These are phyloP conservation scores for Hirtodrosophila cameraria DNA, from an alignment of 2,888 invertebrate species.

Conservation along the genomic window DNA sequence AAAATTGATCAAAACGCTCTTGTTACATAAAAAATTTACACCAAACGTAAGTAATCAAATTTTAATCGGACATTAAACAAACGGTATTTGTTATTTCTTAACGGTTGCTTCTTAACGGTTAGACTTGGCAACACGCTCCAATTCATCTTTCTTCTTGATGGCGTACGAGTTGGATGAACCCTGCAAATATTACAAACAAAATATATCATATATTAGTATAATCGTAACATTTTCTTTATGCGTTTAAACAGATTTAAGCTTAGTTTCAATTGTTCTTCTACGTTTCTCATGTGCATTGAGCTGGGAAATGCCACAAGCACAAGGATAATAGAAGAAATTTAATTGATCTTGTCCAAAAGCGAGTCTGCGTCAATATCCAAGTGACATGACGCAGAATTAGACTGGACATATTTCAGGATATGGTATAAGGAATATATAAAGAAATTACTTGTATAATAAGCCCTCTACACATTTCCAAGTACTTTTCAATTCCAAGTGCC, in stretches of 20 bases:
- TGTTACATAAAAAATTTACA: conserved; percentile 52
- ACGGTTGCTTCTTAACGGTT: conserved; percentile 95
- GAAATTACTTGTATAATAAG: too few species aligned
- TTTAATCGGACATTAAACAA: conserved; percentile 60
- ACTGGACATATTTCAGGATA: conserved; percentile 40
- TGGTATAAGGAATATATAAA: too few species aligned
- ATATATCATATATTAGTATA: conserved; percentile 1
- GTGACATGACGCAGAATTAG: conserved; percentile 66
- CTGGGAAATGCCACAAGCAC: conserved; percentile 51
- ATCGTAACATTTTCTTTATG: not conserved
- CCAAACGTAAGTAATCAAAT: conserved; percentile 53
- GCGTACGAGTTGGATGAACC: conserved; percentile 99
- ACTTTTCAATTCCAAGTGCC: too few species aligned
- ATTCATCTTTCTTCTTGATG: conserved; percentile 99
- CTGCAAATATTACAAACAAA: conserved; percentile 83
- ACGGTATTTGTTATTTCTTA: conserved; percentile 54
- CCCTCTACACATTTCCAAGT: too few species aligned
- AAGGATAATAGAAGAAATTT: conserved; percentile 79
- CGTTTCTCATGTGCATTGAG: conserved; percentile 77
- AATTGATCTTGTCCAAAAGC: conserved; percentile 78
- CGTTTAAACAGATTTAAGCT: not conserved
- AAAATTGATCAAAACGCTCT: conserved; percentile 53
- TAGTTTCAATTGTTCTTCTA: conserved; percentile 66
- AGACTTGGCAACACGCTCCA: conserved; percentile 99
- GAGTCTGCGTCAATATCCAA: conserved; percentile 66